Conservation (phyloP, 2,113 vertebrate species). For the Tachycineta bicolor region DNA sequence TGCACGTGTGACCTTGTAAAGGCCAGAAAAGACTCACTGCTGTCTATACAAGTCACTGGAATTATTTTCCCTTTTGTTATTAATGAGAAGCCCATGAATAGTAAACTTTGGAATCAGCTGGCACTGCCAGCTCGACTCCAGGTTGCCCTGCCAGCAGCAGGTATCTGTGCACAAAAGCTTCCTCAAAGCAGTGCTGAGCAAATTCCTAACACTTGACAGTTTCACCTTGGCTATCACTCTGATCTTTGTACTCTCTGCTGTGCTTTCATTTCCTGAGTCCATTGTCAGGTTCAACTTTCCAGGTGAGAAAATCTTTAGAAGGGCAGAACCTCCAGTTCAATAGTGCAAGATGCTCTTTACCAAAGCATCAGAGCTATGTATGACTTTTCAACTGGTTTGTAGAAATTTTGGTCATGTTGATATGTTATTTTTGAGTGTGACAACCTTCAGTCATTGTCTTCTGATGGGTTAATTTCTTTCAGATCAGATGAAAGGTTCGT, state of each 20-base stretch:
- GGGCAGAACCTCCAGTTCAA: neutral
- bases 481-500: conserved; percentile 33
- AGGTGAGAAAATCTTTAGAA: neutral
- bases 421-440: fast-evolving
- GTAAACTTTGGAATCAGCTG: neutral
- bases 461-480: neutral
- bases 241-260: neutral
- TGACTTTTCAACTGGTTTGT: neutral
- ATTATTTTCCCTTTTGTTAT: neutral
- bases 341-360: neutral
- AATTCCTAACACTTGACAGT: neutral
- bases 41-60: neutral
- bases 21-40: neutral
- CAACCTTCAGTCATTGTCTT: neutral
- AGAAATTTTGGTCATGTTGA: neutral
- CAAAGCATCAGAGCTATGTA: neutral
- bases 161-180: neutral
- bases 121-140: neutral
- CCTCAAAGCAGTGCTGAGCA: neutral
- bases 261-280: neutral
- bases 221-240: neutral
- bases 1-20: neutral
- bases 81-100: neutral
- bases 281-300: neutral
- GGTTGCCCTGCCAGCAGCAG: neutral